phyloP scores from a whole-genome alignment of 2,113 vertebrate genomes.

The Gymnogyps californianus region DNA sequence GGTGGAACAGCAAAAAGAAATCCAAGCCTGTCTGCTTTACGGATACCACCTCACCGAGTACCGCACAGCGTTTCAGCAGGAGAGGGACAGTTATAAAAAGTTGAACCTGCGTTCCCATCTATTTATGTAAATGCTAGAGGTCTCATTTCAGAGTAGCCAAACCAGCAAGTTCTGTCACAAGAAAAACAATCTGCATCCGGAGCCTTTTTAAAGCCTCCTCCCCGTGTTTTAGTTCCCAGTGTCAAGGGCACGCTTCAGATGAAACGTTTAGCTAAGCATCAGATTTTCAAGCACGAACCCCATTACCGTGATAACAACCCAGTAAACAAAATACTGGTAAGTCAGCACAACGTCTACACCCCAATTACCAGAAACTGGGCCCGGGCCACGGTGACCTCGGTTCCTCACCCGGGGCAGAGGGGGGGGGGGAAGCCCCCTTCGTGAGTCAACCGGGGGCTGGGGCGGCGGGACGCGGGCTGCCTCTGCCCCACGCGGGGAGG shows the following conservation, averaged over 20 bases:
- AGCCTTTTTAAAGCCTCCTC: neutral
- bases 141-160: neutral
- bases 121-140: neutral
- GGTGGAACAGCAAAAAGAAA: neutral
- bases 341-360: neutral
- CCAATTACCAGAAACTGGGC: neutral
- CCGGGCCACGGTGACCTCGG: neutral
- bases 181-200: neutral
- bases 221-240: neutral
- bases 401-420: neutral
- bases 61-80: neutral
- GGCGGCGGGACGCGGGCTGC: too few species aligned
- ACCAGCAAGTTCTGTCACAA: neutral
- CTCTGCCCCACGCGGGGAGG: neutral
- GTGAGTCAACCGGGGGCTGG: too few species aligned
- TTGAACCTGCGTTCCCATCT: neutral
- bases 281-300: neutral
- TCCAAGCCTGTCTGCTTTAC: fast-evolving
- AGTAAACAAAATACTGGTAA: neutral
- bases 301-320: neutral
- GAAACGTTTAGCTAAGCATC: neutral
- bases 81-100: neutral
- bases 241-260: neutral
- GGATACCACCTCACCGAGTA: fast-evolving
- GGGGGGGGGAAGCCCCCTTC: neutral